These are phyloP conservation scores for Timandra comae DNA, from an alignment of 2,888 invertebrate genomes.

Conservation along the genomic window DNA sequence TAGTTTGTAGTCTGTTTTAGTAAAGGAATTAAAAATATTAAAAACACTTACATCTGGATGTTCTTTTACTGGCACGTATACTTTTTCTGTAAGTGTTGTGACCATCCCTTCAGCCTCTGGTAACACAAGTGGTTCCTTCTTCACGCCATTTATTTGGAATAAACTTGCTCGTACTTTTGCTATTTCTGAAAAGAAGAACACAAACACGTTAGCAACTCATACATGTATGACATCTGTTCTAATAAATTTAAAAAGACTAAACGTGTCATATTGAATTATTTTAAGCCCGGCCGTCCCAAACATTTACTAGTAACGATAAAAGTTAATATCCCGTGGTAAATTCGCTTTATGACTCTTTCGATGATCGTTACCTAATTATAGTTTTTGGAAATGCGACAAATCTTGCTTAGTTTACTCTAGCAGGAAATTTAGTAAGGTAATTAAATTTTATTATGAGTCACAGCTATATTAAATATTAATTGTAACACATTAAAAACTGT, in stretches of 20 bases:
- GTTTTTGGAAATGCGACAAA: constrained; percentile 23
- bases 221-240: constrained; percentile 30
- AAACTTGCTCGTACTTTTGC: constrained; percentile 97
- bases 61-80: constrained; percentile 99
- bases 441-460: too few species aligned
- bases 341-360: constrained; percentile 28
- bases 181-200: constrained; percentile 88
- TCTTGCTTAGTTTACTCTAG: constrained; percentile 1
- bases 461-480: too few species aligned
- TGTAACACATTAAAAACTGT: too few species aligned
- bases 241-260: constrained; percentile 45
- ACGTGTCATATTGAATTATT: constrained; percentile 50
- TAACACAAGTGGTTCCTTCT: constrained; percentile 93
- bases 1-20: too few species aligned
- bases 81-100: constrained; percentile 97
- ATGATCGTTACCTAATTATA: constrained; percentile 15
- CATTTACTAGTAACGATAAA: constrained; percentile 47
- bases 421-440: not conserved
- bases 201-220: constrained; percentile 12
- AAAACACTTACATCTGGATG: constrained; percentile 97
- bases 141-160: constrained; percentile 99
- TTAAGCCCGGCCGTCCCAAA: constrained; percentile 44
- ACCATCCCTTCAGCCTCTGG: constrained; percentile 94
- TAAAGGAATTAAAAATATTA: constrained; percentile 1
- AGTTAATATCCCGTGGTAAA: constrained; percentile 43